Base-by-base conservation (phyloP, 2,888 invertebrate genomes). In the Melanotus villosus region DNA sequence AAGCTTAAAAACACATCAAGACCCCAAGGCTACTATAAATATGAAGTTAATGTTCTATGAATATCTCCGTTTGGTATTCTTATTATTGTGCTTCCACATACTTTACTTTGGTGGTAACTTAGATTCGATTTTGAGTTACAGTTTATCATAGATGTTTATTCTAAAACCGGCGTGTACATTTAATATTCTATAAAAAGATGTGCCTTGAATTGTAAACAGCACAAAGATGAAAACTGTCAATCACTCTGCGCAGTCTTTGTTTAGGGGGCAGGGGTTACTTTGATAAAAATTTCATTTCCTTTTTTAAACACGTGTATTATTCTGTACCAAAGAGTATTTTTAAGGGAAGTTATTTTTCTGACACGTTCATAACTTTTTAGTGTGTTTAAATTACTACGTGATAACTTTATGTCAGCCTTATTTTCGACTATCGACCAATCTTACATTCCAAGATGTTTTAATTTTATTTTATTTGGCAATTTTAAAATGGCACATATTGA, bases 241-340 rank as follows among this genome's bases (percentile, higher is more conserved):
- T 77, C 77, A 75, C 71, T 45, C 64, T 65, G 63, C 69, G 54
- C 52, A 68, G 65, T 68, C 72, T 72, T 75, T 76, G 73, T 76
- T 73, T 73, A 63, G 64, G 60, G 75, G 78, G 72, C 73, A 77
- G 65, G 74, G 81, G 81, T 81, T 78, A 76, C 72, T 69, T 76
- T 77, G 82, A 83, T 83, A 83, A 83, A 82, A 81, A 82, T 79
- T 82, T 80, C 83, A 83, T 83, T 83, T 83, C 82, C 83, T 80
- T 80, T 80, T 80, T 77, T 75, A 80, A 81, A 79, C 63, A 63
- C 16, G 38, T 60, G 54, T 58, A 59, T 66, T 66, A 60, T 66
- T 52, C 59, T 41, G 23, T 10, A 16, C 18, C 54, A 52, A 66
- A 54, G 23, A 58, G 45, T 19, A 16, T 65, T 57, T 65, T 26